Conservation (phyloP, 2,113 vertebrate genomes). For the Alethe diademata region DNA sequence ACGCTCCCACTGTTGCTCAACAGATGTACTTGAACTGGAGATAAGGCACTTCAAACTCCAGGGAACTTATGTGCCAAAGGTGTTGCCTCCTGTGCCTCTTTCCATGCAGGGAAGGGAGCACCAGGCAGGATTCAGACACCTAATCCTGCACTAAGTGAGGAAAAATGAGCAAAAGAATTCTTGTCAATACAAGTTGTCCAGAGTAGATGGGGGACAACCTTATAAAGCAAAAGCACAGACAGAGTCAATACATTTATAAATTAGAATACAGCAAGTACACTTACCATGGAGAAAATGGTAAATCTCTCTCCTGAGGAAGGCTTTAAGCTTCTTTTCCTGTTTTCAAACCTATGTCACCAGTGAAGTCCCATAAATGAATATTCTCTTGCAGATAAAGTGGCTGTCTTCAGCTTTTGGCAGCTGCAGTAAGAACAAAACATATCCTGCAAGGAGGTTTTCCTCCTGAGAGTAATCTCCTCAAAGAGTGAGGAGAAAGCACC, state of each 20-base stretch:
- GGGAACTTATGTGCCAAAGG: background rate
- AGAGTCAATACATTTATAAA: background rate
- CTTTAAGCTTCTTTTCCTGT: background rate
- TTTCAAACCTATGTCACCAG: background rate
- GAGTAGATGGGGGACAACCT: background rate
- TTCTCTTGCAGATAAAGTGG: background rate
- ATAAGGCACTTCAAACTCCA: background rate
- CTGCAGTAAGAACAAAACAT: background rate
- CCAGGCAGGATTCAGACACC: background rate
- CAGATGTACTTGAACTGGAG: constrained; percentile 9
- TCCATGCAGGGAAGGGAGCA: background rate
- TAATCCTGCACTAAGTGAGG: background rate
- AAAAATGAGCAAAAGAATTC: background rate
- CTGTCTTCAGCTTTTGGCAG: background rate
- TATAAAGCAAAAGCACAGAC: background rate
- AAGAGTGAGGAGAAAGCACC: background rate
- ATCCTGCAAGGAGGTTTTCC: background rate
- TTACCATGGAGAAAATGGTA: background rate
- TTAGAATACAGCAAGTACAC: background rate
- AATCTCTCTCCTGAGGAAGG: background rate
- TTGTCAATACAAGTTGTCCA: background rate
- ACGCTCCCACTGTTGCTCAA: background rate
- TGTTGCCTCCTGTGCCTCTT: background rate
- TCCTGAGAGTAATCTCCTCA: constrained; percentile 10
- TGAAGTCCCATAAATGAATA: background rate